Evolutionary conservation across 2,113 vertebrate species (phyloP).

Genomic region (Alectura lathami): DNA sequence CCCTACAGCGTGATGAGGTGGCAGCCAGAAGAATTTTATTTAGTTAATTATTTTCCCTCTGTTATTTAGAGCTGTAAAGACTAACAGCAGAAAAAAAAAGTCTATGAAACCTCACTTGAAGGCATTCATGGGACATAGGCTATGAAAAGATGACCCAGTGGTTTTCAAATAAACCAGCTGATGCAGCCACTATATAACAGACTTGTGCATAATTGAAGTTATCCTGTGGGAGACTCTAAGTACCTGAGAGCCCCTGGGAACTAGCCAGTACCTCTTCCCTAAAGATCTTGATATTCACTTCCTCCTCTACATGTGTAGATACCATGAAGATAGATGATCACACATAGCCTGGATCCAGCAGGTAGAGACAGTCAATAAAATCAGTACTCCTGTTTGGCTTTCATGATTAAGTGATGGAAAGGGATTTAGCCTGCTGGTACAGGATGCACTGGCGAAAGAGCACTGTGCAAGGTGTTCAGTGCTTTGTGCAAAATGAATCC

Average conservation of each 20-base stretch:
- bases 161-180: neutral
- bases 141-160: neutral
- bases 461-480: fast-evolving
- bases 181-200: neutral
- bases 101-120: neutral
- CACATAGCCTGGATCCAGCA: neutral
- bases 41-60: neutral
- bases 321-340: neutral
- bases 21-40: neutral
- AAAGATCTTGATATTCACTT: neutral
- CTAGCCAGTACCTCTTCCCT: neutral
- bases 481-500: neutral
- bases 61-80: neutral
- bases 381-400: neutral
- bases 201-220: neutral
- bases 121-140: neutral
- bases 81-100: neutral
- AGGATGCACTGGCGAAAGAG: neutral
- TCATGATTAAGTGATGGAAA: neutral
- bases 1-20: neutral
- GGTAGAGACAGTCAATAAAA: neutral
- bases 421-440: neutral
- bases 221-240: neutral
- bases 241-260: neutral
- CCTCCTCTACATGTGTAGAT: neutral